These are phyloP conservation scores for Psilopsiagon aurifrons DNA, from an alignment of 2,113 vertebrate species.

Conservation along the genomic window DNA sequence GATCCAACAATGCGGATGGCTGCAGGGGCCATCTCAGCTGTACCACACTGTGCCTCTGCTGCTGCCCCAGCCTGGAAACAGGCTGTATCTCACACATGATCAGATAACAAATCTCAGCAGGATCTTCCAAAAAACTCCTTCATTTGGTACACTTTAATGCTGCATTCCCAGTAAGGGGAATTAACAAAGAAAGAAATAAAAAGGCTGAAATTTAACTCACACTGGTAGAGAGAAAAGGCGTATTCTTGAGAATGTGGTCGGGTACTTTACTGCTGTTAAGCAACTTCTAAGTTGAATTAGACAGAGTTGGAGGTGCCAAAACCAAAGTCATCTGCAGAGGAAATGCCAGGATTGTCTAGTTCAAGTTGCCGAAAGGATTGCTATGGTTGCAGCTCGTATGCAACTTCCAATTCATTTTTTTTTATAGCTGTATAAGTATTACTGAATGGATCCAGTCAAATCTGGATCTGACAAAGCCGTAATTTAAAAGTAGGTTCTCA, in stretches of 20 bases:
- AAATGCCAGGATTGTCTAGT: slow-evolving; percentile 1
- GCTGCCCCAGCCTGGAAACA: neutral
- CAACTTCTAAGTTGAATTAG: slow-evolving; percentile 34
- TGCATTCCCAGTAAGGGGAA: neutral
- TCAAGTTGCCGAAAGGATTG: neutral
- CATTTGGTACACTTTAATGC: neutral
- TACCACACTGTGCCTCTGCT: neutral
- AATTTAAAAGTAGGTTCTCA: slow-evolving; percentile 3
- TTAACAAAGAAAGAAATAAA: neutral
- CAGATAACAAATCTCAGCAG: neutral
- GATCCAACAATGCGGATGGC: neutral
- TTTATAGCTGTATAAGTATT: neutral
- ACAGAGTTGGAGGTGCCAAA: neutral
- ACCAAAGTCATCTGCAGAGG: slow-evolving; percentile 32
- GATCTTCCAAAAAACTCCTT: neutral
- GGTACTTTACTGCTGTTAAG: slow-evolving; percentile 30
- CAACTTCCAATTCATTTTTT: neutral
- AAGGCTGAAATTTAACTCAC: neutral
- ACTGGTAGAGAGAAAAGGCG: neutral
- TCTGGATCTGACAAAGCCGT: neutral
- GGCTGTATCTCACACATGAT: neutral
- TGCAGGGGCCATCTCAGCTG: neutral
- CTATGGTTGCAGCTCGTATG: neutral
- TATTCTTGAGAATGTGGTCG: slow-evolving; percentile 29
- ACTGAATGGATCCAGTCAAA: slow-evolving; percentile 10